These are phyloP conservation scores for Psittacula cyanocephala DNA, from an alignment of 2,113 vertebrate genomes.

Conservation along the genomic window DNA sequence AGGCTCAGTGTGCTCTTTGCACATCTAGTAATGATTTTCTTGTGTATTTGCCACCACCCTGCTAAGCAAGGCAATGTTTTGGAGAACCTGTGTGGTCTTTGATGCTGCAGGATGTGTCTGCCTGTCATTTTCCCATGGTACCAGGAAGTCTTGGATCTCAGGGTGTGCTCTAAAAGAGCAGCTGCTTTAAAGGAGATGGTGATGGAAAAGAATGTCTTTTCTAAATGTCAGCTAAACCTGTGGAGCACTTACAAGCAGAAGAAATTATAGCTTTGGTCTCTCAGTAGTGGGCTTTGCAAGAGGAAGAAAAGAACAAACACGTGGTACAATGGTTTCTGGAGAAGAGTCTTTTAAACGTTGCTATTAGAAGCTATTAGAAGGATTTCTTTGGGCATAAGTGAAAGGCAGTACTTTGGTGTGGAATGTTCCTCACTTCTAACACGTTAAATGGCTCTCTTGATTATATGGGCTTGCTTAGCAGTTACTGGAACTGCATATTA, in stretches of 20 bases:
- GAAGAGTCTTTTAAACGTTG: background rate
- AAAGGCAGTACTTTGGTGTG: background rate
- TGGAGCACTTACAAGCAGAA: background rate
- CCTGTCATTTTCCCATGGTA: background rate
- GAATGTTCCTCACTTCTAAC: background rate
- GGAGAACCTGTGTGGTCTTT: background rate
- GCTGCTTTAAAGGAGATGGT: background rate
- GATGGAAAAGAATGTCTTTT: background rate
- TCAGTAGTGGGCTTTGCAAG: background rate
- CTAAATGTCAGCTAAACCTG: conserved; percentile 1
- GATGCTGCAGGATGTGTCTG: background rate
- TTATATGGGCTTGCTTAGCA: background rate
- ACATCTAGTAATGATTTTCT: background rate
- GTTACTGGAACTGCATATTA: background rate
- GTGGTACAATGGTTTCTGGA: background rate
- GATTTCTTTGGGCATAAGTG: background rate
- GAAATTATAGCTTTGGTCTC: conserved; percentile 22
- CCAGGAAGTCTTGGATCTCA: background rate
- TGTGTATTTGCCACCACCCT: background rate
- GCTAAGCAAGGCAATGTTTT: background rate
- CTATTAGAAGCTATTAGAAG: background rate
- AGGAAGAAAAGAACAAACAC: background rate
- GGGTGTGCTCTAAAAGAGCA: background rate
- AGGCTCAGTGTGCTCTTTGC: background rate
- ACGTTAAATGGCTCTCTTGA: background rate